These are phyloP conservation scores for Paradisaea rubra DNA, from an alignment of 2,113 vertebrate species.

Conservation along the genomic window DNA sequence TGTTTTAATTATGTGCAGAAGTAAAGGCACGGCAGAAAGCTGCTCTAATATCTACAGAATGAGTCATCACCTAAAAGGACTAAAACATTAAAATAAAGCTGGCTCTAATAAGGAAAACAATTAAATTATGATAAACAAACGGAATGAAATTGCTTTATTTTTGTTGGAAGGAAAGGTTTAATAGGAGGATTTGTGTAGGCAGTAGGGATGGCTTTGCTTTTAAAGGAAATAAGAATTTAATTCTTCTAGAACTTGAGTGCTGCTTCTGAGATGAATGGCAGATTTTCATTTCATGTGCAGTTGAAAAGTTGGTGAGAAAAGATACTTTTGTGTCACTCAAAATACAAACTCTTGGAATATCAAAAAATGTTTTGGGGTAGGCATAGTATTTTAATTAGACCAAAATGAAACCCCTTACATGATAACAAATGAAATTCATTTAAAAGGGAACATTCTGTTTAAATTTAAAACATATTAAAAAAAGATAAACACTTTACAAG, in stretches of 20 bases:
- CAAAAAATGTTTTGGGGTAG: background rate
- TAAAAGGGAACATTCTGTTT: background rate
- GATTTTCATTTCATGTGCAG: background rate
- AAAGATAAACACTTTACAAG: background rate
- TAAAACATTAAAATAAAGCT: conserved; percentile 17
- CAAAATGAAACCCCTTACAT: background rate
- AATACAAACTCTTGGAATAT: background rate
- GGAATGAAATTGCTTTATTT: conserved; percentile 1
- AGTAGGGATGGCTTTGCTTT: conserved; percentile 9
- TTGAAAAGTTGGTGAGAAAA: background rate
- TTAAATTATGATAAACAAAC: conserved; percentile 47
- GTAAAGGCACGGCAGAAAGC: background rate
- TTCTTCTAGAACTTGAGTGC: background rate
- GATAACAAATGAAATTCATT: background rate
- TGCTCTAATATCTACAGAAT: background rate
- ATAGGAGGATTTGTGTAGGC: conserved; percentile 37
- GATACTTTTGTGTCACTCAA: background rate
- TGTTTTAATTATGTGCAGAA: conserved; percentile 7
- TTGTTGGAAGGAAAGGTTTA: conserved; percentile 12
- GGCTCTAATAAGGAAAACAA: conserved; percentile 39
- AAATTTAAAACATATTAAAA: background rate
- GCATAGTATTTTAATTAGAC: background rate
- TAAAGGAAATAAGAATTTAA: background rate
- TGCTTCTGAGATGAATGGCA: background rate
- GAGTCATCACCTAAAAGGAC: conserved; percentile 7